Percentiles rank a stretch among this genome's conserved stretches.
phyloP scores from a whole-genome alignment of 2,888 invertebrate species.

The Cataglyphis livida region DNA sequence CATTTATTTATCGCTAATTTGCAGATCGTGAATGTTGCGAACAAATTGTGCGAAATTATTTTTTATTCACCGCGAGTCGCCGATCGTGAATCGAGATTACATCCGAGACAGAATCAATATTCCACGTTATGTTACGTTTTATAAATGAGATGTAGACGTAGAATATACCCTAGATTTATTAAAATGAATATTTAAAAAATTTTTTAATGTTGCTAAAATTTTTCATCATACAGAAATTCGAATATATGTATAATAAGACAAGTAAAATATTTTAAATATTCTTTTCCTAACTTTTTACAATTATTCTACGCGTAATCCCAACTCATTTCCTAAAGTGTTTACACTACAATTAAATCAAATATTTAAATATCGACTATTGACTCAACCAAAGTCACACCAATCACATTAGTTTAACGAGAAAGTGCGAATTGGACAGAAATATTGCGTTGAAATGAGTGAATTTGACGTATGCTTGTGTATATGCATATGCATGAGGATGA shows the following conservation, averaged over 20 bases:
- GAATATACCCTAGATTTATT: background rate
- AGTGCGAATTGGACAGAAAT: slow-evolving; percentile 19
- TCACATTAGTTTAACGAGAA: background rate
- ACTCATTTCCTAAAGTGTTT: slow-evolving; percentile 12
- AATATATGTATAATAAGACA: background rate
- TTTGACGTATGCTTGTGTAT: background rate
- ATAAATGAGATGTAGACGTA: background rate
- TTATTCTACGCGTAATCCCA: background rate
- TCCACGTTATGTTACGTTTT: background rate
- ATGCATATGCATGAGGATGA: background rate
- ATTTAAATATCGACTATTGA: background rate
- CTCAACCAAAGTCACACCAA: slow-evolving; percentile 8
- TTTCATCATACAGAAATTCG: background rate
- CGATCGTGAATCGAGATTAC: background rate
- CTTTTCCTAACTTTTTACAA: background rate
- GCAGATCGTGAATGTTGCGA: background rate
- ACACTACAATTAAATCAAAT: slow-evolving; percentile 10
- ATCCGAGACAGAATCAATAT: background rate
- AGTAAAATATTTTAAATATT: background rate
- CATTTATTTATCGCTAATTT: background rate
- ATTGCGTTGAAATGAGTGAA: background rate
- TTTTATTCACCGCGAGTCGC: background rate
- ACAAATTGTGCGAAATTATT: background rate
- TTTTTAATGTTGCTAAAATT: background rate
- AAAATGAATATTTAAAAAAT: background rate